Conservation (phyloP, 2,113 vertebrate genomes). For the Atrichornis clamosus region DNA sequence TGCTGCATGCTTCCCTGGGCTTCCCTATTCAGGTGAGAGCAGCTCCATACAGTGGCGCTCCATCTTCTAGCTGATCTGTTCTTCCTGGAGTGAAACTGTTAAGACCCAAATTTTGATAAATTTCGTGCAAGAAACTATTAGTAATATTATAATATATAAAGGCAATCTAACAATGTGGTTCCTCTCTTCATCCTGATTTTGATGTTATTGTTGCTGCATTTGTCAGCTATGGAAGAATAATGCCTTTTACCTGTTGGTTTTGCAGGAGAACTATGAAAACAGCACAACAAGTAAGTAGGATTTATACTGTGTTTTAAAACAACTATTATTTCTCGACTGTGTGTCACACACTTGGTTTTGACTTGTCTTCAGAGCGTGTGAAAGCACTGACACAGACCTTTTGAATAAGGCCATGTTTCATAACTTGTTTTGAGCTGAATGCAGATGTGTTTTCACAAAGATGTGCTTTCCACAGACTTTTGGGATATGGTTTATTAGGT, state of each 20-base stretch:
- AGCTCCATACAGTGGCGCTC: fast-evolving
- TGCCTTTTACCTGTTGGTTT: slow-evolving; percentile 21
- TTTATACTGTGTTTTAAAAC: slow-evolving; percentile 3
- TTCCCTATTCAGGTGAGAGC: slow-evolving; percentile 54
- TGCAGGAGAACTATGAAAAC: slow-evolving; percentile 40
- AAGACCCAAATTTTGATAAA: not conserved
- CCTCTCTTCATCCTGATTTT: not conserved
- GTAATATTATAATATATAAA: not conserved
- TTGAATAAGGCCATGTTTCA: not conserved
- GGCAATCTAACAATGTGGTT: not conserved
- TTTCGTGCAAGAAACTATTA: not conserved
- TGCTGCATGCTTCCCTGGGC: not conserved
- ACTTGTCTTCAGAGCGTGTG: not conserved
- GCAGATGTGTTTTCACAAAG: not conserved
- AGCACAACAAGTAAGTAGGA: slow-evolving; percentile 54
- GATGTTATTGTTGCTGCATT: not conserved
- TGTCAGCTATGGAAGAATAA: not conserved
- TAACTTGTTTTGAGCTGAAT: not conserved
- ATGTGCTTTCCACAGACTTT: not conserved
- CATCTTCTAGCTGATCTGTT: not conserved
- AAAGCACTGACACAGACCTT: not conserved
- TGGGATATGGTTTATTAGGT: not conserved
- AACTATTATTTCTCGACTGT: not conserved
- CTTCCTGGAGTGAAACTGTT: not conserved
- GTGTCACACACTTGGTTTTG: not conserved